phyloP scores from a whole-genome alignment of 2,113 vertebrate species.

The Muntiacus muntjak region DNA sequence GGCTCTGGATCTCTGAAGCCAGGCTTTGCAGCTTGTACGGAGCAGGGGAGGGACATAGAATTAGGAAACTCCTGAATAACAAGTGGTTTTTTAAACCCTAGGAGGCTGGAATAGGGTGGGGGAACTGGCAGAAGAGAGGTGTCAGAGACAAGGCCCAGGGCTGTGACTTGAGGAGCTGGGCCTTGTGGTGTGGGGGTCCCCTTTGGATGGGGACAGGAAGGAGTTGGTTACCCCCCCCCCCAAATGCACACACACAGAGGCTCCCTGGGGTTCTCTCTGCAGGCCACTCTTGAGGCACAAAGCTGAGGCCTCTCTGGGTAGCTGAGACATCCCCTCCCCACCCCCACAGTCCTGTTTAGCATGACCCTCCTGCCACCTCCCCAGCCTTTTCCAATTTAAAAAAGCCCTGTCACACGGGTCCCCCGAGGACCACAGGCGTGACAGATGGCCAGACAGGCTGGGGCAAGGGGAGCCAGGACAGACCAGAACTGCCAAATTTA shows the following conservation, averaged over 20 bases:
- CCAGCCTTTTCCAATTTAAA: conserved; percentile 4
- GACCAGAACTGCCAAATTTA: background rate
- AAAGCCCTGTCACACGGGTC: background rate
- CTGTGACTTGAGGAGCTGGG: background rate
- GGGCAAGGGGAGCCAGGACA: background rate
- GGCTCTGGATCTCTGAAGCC: background rate
- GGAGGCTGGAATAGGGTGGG: background rate
- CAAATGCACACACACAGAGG: background rate
- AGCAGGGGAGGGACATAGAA: background rate
- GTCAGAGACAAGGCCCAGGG: background rate
- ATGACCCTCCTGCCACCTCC: background rate
- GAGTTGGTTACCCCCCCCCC: background rate
- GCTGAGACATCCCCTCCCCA: background rate
- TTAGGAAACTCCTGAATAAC: background rate
- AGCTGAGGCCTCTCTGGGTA: background rate
- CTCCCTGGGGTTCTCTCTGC: background rate
- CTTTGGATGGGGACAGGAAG: background rate
- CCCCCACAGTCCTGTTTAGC: background rate
- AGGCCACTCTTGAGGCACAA: background rate
- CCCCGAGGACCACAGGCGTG: background rate
- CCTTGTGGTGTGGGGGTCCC: background rate
- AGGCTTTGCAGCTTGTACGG: background rate
- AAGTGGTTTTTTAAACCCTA: background rate
- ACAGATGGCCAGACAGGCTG: conserved; percentile 53
- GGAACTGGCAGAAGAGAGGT: background rate